These are phyloP conservation scores for Triplophysa dalaica DNA, from an alignment of 2,113 vertebrate species.

Conservation along the genomic window DNA sequence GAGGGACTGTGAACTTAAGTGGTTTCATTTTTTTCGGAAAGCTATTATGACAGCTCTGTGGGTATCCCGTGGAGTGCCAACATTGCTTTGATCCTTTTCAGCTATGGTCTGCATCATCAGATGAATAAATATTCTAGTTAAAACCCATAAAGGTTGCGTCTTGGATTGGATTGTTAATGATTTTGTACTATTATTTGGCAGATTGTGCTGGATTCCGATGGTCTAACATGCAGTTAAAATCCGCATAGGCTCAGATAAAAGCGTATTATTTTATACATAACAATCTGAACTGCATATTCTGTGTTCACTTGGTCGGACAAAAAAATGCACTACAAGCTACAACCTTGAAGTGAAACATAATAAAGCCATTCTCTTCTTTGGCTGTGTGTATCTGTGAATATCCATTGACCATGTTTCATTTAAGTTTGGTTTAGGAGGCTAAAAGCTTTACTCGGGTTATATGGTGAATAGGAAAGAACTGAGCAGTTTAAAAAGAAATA, in stretches of 20 bases:
- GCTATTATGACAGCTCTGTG: constrained; percentile 14
- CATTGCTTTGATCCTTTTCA: constrained; percentile 16
- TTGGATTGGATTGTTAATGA: constrained; percentile 1
- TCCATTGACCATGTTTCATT: not conserved
- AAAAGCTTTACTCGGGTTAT: constrained; percentile 23
- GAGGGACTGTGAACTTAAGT: not conserved
- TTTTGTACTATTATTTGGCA: constrained; percentile 10
- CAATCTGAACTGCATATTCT: constrained; percentile 4
- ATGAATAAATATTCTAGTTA: not conserved
- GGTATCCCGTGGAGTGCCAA: not conserved
- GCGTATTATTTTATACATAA: constrained; percentile 17
- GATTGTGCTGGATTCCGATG: constrained; percentile 13
- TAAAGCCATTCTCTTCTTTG: not conserved
- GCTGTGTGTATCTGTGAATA: constrained; percentile 4
- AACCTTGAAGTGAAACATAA: not conserved
- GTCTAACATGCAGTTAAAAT: constrained; percentile 1
- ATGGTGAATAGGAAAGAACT: not conserved
- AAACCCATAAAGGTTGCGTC: not conserved
- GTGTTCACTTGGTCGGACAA: not conserved
- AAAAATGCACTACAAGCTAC: not conserved
- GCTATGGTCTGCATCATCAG: constrained; percentile 35
- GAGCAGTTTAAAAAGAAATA: not conserved
- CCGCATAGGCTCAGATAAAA: not conserved
- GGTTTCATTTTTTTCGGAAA: constrained; percentile 24
- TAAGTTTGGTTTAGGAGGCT: constrained; percentile 16